Evolutionary conservation across 2,888 invertebrate species (phyloP), one percentile per base, ranked within the genome.

Genomic region (Taphrorychus bicolor): DNA sequence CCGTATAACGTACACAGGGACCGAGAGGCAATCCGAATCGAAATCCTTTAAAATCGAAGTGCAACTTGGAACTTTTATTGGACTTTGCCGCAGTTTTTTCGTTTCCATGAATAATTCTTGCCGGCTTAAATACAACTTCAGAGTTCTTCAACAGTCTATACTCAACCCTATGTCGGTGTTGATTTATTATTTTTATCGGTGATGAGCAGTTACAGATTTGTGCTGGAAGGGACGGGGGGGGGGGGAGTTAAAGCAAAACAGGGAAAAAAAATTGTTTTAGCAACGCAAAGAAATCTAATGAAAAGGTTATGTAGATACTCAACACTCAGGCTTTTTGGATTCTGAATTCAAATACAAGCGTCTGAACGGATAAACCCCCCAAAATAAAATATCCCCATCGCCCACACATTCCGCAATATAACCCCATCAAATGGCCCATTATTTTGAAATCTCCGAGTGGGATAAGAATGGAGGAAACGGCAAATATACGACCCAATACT

Each of bases 1-100:
- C 22, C 51, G 16, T 5, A 14, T 16, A 45, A 16, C 14, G 45
- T 16, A 45, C 51, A 66, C 60, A 57, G 51, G n/a, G 56, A 66
- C 59, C 54, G 23, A 16, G 17, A 21, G 17, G 24, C 22, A 59
- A 59, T 59, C 48, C 32, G 42, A 32, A 49, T 3, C 51, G 52
- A 61, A 66, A 66, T 60, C 66, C 66, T 57, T 61, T 66, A 66
- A 66, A 61, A 66, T 66, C 60, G 57, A 61, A 66, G 61, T 60
- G 66, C 57, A 42, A 61, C 54, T 66, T 14, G 40, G 42, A 42
- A 66, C 61, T 66, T 66, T 57, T 66, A 66, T 66, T 61, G 66
- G 66, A 66, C 51, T 61, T 66, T 61, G 57, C 51, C 21, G 24
- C 42, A 52, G 49, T 66, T 61, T 66, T 61, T 66, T 61, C 22